Conservation (phyloP, 1,140 invertebrate genomes). For the Ridgeia piscesae region DNA sequence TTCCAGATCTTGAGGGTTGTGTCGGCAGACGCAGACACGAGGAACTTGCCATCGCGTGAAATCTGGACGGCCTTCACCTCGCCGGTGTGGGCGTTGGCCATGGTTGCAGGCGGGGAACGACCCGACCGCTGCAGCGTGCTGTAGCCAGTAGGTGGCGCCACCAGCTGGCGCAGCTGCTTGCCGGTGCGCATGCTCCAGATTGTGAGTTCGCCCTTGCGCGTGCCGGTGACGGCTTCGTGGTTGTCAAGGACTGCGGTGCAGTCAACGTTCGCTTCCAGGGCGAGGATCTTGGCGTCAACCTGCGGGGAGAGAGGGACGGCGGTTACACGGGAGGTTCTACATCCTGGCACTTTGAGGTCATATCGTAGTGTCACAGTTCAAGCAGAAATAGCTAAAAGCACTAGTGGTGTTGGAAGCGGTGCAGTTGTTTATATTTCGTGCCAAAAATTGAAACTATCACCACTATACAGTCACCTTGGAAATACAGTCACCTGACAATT, state of each 20-base stretch:
- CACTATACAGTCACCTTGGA: too few species aligned
- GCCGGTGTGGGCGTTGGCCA: slow-evolving; percentile 42
- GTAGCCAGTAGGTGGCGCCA: slow-evolving; percentile 15
- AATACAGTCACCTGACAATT: too few species aligned
- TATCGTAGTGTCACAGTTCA: too few species aligned
- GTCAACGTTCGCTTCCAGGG: slow-evolving; percentile 51
- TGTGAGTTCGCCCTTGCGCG: slow-evolving; percentile 51
- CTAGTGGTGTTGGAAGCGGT: too few species aligned
- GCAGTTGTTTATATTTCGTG: too few species aligned
- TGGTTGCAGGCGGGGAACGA: not conserved
- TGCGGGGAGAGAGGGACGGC: not conserved
- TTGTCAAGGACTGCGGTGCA: slow-evolving; percentile 52
- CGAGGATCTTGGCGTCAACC: slow-evolving; percentile 44
- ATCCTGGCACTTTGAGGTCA: too few species aligned
- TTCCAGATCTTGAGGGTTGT: slow-evolving; percentile 55
- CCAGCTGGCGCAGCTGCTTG: slow-evolving; percentile 39
- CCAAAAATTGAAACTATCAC: too few species aligned
- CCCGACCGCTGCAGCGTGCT: slow-evolving; percentile 9
- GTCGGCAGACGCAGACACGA: slow-evolving; percentile 56
- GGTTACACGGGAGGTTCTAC: not conserved
- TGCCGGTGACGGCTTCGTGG: slow-evolving; percentile 56
- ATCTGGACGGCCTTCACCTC: slow-evolving; percentile 52
- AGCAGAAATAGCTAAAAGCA: too few species aligned
- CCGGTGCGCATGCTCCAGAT: slow-evolving; percentile 55
- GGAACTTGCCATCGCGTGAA: slow-evolving; percentile 48